These are phyloP conservation scores for Hyaena hyaena DNA, from an alignment of 2,113 vertebrate genomes.

Conservation along the genomic window DNA sequence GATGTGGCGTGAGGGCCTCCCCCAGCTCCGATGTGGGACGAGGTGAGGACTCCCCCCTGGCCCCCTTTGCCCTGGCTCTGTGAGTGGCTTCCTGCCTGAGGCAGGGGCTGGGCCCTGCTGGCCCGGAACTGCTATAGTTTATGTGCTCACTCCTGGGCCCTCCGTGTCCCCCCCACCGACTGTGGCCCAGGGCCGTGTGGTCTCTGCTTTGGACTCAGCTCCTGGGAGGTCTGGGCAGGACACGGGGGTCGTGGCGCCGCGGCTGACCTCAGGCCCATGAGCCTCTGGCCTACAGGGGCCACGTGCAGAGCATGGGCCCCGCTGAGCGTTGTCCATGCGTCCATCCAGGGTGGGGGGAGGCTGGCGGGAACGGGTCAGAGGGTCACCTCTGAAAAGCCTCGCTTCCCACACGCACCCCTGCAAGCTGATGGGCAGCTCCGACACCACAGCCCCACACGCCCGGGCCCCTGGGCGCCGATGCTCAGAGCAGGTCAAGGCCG, in stretches of 20 bases:
- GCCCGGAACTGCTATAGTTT: rapidly evolving
- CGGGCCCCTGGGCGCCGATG: background rate
- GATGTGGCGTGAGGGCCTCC: slow-evolving; percentile 85
- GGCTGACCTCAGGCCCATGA: background rate
- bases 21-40: slow-evolving; percentile 84
- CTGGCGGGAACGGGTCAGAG: background rate
- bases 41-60: slow-evolving; percentile 83
- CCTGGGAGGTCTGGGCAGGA: background rate
- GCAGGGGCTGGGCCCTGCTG: background rate
- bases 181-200: background rate
- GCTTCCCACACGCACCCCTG: rapidly evolving
- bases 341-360: background rate
- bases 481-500: background rate
- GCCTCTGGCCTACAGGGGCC: rapidly evolving
- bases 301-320: background rate
- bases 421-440: background rate
- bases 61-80: rapidly evolving
- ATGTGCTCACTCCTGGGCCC: background rate
- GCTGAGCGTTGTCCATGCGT: rapidly evolving
- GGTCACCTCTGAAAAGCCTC: background rate
- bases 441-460: too few species aligned
- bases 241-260: background rate
- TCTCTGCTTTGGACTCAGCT: background rate
- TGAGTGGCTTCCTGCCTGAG: rapidly evolving
- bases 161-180: too few species aligned